phyloP scores from a whole-genome alignment of 2,113 vertebrate species.

The Puffinus mauretanicus region DNA sequence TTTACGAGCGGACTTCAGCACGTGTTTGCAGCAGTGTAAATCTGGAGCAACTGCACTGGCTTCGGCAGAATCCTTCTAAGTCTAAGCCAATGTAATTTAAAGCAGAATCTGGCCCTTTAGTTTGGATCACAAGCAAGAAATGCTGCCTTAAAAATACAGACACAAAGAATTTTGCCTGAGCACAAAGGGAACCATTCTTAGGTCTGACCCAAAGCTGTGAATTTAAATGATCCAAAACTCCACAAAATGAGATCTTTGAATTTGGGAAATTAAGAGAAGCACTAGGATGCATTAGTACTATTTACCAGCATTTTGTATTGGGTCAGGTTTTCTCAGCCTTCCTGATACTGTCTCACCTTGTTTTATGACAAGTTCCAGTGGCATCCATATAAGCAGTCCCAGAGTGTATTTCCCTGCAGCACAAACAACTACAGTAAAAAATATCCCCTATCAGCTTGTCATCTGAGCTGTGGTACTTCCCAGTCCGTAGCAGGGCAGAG shows the following conservation, averaged over 20 bases:
- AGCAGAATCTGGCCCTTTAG: not conserved
- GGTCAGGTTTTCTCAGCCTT: not conserved
- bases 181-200: not conserved
- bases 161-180: not conserved
- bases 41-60: not conserved
- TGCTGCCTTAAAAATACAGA: not conserved
- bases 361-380: not conserved
- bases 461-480: not conserved
- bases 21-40: not conserved
- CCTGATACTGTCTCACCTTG: not conserved
- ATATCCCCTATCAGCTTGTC: not conserved
- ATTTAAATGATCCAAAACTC: not conserved
- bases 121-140: not conserved
- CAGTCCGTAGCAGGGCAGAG: not conserved
- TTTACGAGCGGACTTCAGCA: not conserved
- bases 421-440: not conserved
- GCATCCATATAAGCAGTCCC: not conserved
- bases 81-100: not conserved
- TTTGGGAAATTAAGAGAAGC: not conserved
- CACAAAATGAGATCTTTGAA: not conserved
- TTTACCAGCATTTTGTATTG: not conserved
- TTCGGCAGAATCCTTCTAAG: not conserved
- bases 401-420: not conserved
- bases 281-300: not conserved
- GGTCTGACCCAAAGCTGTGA: not conserved